Evolutionary conservation across 1,140 invertebrate genomes (phyloP).

Genomic region (Frieseomelitta varia): DNA sequence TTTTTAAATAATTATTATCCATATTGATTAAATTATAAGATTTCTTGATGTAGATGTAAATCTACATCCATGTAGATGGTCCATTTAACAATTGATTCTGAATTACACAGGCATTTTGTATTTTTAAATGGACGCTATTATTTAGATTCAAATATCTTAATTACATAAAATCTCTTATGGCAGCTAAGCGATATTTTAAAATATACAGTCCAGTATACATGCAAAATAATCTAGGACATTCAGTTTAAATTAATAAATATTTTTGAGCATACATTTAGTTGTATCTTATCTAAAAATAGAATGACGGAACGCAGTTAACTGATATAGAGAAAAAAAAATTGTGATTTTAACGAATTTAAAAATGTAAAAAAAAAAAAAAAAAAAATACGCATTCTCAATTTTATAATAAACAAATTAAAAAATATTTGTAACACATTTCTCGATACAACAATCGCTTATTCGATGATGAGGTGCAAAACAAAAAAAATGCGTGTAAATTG

Average conservation of each 20-base stretch:
- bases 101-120: no score
- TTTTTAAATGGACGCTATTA: no score
- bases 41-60: background rate
- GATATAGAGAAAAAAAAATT: background rate
- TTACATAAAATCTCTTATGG: background rate
- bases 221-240: conserved; percentile 14
- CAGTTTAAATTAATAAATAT: conserved; percentile 8
- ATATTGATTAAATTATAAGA: background rate
- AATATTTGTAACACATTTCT: background rate
- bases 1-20: background rate
- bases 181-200: background rate
- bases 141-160: background rate
- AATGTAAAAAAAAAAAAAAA: background rate
- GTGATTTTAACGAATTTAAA: background rate
- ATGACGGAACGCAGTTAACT: conserved; percentile 1
- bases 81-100: background rate
- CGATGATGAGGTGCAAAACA: conserved; percentile 41
- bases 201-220: background rate
- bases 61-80: background rate
- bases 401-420: background rate
- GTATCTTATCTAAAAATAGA: conserved; percentile 3
- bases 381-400: background rate
- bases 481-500: conserved; percentile 55
- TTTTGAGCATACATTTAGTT: background rate
- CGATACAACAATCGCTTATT: background rate